A percentile compares a stretch with the other conserved stretches of the same genome.
Evolutionary conservation across 2,113 vertebrate species (phyloP).

Genomic region (Chaetorhynchus papuensis): DNA sequence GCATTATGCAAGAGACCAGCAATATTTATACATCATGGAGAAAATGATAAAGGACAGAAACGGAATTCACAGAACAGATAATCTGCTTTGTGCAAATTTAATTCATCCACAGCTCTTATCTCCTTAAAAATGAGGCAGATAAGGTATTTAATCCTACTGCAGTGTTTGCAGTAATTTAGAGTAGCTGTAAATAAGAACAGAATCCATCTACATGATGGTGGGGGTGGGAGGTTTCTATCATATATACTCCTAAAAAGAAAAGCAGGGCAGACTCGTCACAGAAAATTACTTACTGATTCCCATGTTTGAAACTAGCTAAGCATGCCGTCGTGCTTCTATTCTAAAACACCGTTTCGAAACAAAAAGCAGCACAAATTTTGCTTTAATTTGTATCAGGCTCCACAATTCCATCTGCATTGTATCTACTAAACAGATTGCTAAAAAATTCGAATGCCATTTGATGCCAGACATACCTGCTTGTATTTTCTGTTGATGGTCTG

Average conservation of each 20-base stretch:
- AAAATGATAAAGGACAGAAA: neutral
- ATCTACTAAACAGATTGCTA: slow-evolving; percentile 13
- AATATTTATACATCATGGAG: neutral
- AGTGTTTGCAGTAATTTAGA: slow-evolving; percentile 40
- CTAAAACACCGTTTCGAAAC: neutral
- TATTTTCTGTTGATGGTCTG: slow-evolving; percentile 83
- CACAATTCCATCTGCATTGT: neutral
- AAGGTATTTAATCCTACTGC: slow-evolving; percentile 55
- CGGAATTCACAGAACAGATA: neutral
- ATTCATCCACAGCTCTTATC: slow-evolving; percentile 27
- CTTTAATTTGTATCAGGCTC: neutral
- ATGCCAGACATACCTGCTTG: slow-evolving; percentile 82
- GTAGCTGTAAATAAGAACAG: slow-evolving; percentile 29
- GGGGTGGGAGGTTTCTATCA: neutral
- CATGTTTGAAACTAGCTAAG: neutral
- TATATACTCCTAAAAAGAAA: neutral
- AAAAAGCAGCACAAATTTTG: slow-evolving; percentile 6
- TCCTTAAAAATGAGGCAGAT: slow-evolving; percentile 37
- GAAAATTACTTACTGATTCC: neutral
- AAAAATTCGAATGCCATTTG: neutral
- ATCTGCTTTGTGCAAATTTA: slow-evolving; percentile 35
- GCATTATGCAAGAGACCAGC: slow-evolving; percentile 36
- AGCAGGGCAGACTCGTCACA: neutral
- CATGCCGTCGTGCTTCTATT: slow-evolving; percentile 23
- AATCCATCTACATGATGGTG: neutral